phyloP scores from a whole-genome alignment of 2,888 invertebrate genomes.

The Euplagia quadripunctaria region DNA sequence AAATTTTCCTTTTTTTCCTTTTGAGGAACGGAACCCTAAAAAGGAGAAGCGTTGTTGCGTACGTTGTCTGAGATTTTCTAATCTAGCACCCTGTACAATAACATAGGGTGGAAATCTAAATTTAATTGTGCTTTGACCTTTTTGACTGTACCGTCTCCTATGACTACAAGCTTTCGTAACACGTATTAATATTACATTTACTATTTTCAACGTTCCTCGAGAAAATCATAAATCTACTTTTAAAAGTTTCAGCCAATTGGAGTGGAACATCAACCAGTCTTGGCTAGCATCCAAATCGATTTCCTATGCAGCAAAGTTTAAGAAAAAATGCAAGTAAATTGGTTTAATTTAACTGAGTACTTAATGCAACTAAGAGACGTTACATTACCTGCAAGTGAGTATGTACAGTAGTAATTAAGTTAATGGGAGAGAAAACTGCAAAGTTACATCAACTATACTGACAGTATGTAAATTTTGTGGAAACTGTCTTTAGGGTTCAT shows the following conservation, averaged over 20 bases:
- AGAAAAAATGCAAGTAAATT: slow-evolving; percentile 14
- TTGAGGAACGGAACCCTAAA: no score
- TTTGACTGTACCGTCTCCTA: not conserved
- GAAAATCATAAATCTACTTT: slow-evolving; percentile 20
- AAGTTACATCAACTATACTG: slow-evolving; percentile 7
- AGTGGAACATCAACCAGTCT: slow-evolving; percentile 23
- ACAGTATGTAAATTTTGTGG: slow-evolving; percentile 18
- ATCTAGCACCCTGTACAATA: no score
- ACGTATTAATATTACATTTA: slow-evolving; percentile 1
- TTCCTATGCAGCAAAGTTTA: slow-evolving; percentile 11
- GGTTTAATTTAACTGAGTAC: slow-evolving; percentile 14
- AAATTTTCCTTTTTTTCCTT: no score
- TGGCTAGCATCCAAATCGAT: slow-evolving; percentile 51
- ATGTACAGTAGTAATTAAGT: slow-evolving; percentile 3
- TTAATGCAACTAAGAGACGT: not conserved
- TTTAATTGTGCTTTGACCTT: not conserved
- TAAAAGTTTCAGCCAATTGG: slow-evolving; percentile 40
- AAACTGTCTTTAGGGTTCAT: not conserved
- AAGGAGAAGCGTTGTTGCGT: no score
- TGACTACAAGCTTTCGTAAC: not conserved
- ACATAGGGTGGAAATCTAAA: no score
- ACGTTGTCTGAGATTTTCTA: no score
- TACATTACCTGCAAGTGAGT: slow-evolving; percentile 6
- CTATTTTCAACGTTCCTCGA: slow-evolving; percentile 5
- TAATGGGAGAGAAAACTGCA: slow-evolving; percentile 9